Evolutionary conservation across 1,140 invertebrate genomes (phyloP).

Genomic region (Dermatophagoides farinae): DNA sequence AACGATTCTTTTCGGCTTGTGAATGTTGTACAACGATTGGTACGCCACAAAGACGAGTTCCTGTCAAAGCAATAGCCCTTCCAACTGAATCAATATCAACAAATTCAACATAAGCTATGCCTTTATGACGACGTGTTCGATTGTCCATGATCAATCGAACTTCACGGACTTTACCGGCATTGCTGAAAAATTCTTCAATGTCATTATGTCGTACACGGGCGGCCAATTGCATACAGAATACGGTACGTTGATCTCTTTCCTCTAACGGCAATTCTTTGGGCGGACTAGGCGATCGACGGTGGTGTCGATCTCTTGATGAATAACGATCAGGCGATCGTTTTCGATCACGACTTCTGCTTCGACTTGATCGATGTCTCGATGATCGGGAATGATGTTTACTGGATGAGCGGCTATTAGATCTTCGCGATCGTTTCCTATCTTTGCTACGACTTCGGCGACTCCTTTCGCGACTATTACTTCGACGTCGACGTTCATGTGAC

Average conservation of each 20-base stretch:
- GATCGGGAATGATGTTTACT: constrained; percentile 23
- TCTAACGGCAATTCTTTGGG: constrained; percentile 57
- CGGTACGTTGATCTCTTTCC: constrained; percentile 88
- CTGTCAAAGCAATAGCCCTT: constrained; percentile 81
- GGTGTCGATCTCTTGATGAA: constrained; percentile 15
- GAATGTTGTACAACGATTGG: constrained; percentile 96
- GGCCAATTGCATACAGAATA: constrained; percentile 93
- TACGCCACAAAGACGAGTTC: constrained; percentile 85
- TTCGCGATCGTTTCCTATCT: background rate
- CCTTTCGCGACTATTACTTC: constrained; percentile 14
- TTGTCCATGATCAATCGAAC: constrained; percentile 97
- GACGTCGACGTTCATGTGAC: constrained; percentile 21
- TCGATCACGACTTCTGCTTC: constrained; percentile 14
- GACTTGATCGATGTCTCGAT: constrained; percentile 21
- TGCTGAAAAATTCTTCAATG: constrained; percentile 96
- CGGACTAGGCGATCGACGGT: background rate
- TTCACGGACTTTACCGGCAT: constrained; percentile 93
- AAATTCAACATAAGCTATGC: constrained; percentile 98
- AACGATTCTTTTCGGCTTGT: constrained; percentile 89
- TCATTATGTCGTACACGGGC: constrained; percentile 82
- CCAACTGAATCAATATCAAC: constrained; percentile 91
- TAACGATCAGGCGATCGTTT: constrained; percentile 19
- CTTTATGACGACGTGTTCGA: constrained; percentile 94
- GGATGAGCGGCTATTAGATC: constrained; percentile 24
- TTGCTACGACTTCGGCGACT: background rate